Evolutionary conservation across 2,797 vertebrate genomes (phyloP).

Genomic region (Tenualosa ilisha): DNA sequence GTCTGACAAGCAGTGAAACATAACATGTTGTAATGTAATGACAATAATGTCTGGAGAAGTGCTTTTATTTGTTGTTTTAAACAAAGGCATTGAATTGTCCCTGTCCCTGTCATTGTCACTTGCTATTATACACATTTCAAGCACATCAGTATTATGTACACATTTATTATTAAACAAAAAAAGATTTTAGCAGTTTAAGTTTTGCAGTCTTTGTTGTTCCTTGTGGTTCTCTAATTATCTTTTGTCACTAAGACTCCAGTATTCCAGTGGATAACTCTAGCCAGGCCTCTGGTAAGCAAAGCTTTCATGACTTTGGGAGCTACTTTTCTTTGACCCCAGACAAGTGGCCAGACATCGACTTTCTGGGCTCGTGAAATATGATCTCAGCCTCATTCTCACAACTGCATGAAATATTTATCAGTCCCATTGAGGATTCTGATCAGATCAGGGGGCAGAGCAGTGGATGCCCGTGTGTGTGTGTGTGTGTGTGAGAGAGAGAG

Average conservation of each 20-base stretch:
- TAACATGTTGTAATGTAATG: neutral
- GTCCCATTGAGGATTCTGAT: slow-evolving; percentile 47
- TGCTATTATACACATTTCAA: neutral
- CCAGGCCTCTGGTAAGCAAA: neutral
- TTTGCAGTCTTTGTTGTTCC: neutral
- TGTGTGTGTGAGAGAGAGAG: no score
- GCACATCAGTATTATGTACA: neutral
- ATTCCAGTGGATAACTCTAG: neutral
- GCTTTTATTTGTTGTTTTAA: neutral
- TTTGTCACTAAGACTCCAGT: neutral
- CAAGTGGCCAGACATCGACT: slow-evolving; percentile 30
- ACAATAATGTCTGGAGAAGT: neutral
- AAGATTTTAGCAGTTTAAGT: neutral
- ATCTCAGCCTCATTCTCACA: slow-evolving; percentile 26
- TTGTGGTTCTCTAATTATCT: neutral
- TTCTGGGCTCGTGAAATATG: slow-evolving; percentile 21
- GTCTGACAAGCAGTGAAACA: neutral
- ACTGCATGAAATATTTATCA: slow-evolving; percentile 52
- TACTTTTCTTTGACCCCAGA: slow-evolving; percentile 24
- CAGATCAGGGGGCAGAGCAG: slow-evolving; percentile 8
- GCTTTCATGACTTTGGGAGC: neutral
- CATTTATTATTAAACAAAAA: neutral
- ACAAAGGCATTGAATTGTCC: neutral
- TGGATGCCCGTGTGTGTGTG: slow-evolving; percentile 13
- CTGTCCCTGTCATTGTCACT: neutral